Conservation (phyloP, 2,888 invertebrate species). For the Galeruca laticollis region DNA sequence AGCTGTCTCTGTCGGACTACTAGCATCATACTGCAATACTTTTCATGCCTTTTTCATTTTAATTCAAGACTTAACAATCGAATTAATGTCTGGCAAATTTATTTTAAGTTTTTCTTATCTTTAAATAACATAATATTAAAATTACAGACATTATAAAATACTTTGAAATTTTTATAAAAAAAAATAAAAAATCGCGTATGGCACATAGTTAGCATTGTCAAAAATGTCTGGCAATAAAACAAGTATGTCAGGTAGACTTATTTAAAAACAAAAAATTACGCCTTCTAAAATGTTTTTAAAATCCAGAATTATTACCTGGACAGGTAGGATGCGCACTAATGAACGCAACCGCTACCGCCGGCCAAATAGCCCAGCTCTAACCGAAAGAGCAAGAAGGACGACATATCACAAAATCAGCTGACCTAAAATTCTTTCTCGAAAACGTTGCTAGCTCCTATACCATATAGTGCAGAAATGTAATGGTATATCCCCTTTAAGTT, state of each 20-base stretch:
- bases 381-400: background rate
- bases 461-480: no score
- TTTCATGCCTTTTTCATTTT: background rate
- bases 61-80: slow-evolving; percentile 7
- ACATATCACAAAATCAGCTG: background rate
- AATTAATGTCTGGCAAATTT: background rate
- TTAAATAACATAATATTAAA: background rate
- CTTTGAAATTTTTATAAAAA: background rate
- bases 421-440: background rate
- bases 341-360: no score
- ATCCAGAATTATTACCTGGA: no score
- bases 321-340: no score
- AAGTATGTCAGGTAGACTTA: slow-evolving; percentile 1
- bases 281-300: background rate
- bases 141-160: slow-evolving; percentile 1
- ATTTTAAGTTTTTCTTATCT: no score
- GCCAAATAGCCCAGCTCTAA: background rate
- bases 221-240: slow-evolving; percentile 15
- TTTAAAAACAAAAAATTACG: background rate
- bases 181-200: slow-evolving; percentile 4
- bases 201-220: no score
- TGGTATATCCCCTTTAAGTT: no score
- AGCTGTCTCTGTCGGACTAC: background rate
- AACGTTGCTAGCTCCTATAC: no score
- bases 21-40: background rate